These are phyloP conservation scores for Phrynocephalus guinanensis DNA, from an alignment of 2,797 vertebrate genomes.

Conservation along the genomic window DNA sequence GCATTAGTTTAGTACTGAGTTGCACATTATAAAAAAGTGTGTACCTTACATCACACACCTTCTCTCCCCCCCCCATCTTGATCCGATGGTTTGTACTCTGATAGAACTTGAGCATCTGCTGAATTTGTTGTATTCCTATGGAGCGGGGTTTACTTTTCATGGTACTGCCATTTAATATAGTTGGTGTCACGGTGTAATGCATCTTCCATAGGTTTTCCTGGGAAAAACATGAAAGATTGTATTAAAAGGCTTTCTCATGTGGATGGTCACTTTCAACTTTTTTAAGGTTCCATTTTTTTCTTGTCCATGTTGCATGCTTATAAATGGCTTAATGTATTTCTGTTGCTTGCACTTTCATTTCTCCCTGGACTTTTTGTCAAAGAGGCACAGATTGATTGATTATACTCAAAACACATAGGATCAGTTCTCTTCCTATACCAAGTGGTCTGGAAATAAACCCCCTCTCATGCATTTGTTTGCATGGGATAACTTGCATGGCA, in stretches of 20 bases:
- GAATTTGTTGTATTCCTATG: conserved; percentile 37
- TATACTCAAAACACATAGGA: conserved; percentile 26
- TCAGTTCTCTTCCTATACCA: conserved; percentile 42
- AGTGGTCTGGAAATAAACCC: conserved; percentile 12
- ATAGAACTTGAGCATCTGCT: conserved; percentile 33
- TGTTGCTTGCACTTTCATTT: conserved; percentile 1
- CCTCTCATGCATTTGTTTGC: neutral
- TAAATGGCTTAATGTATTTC: conserved; percentile 46
- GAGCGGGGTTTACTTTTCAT: conserved; percentile 42
- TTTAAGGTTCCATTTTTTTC: conserved; percentile 59
- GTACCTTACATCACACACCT: conserved; percentile 50
- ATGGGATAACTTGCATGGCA: neutral
- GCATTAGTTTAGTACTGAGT: conserved; percentile 46
- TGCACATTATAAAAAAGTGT: conserved; percentile 62
- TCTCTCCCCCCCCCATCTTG: conserved; percentile 44
- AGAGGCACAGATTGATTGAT: conserved; percentile 14
- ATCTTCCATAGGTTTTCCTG: conserved; percentile 33
- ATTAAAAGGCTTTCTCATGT: conserved; percentile 39
- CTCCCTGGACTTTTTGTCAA: conserved; percentile 46
- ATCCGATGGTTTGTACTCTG: conserved; percentile 54
- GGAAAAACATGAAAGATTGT: conserved; percentile 46
- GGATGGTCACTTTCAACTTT: conserved; percentile 48
- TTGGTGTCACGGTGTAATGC: conserved; percentile 54
- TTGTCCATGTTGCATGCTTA: conserved; percentile 44
- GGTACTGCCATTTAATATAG: conserved; percentile 44